Evolutionary conservation across 2,113 vertebrate species (phyloP), one percentile per base, ranked within the genome.

Genomic region (Uropsilus gracilis): DNA sequence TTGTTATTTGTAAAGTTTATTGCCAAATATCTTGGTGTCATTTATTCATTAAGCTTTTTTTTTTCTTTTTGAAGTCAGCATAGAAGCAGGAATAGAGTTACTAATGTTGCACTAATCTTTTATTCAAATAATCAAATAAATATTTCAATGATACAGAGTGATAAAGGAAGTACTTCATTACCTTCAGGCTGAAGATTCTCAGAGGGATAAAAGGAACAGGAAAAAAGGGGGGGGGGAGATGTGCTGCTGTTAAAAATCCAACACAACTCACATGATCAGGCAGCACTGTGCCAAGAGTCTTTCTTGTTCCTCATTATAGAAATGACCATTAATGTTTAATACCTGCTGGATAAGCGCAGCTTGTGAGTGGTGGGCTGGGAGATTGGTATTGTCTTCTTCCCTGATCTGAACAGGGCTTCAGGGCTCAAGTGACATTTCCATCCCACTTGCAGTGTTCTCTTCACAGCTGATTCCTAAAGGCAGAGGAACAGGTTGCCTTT

Each of bases 111-210:
- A 53, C 61, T 86, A 84, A 97, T 95, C 82, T 88, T 97, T 97
- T 97, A 96, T 95, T 95, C 90, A 97, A 92, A 94, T 92, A 96
- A 96, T 96, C 91, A 77, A 94, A 97, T 97, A 93, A 95, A 97
- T 96, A 97, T 97, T 98, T 96, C 78, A 97, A 69, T 81, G 89
- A 82, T 59, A 76, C 90, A 72, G 61, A 92, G 57, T 64, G 87
- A 90, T 89, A 95, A 88, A 96, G 88, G 94, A 95, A 97, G 59
- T 57, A 53, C 86, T 97, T 94, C 82, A 93, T 97, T 96, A 94
- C 61, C 92, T 97, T 69, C 68, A 55, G 91, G 81, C 59, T 92
- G 85, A 93, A 92, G 94, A 96, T 87, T 86, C 90, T 92, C 72
- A 68, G 76, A 86, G 85, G 88, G 81, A 97, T 94, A 93, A 94